phyloP scores from a whole-genome alignment of 2,888 invertebrate species.

The Aphrophora alni region DNA sequence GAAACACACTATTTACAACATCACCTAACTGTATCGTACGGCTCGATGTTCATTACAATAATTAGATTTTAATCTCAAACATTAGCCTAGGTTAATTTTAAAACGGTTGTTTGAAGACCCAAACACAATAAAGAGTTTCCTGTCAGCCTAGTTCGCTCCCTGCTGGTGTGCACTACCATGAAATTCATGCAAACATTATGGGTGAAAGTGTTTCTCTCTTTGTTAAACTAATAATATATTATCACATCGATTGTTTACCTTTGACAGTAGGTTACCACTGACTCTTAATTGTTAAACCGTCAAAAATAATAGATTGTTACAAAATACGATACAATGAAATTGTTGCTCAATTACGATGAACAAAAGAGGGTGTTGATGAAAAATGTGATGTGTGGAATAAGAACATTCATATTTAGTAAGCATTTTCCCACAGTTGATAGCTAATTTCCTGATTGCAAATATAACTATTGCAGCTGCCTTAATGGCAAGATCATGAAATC shows the following conservation, averaged over 20 bases:
- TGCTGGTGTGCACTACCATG: not conserved
- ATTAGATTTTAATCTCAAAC: not conserved
- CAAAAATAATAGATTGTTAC: too few species aligned
- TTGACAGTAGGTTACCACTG: not conserved
- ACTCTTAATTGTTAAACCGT: not conserved
- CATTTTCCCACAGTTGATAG: too few species aligned
- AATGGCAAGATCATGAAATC: too few species aligned
- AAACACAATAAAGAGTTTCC: not conserved
- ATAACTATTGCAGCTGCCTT: too few species aligned
- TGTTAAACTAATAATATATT: not conserved
- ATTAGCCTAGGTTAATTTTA: not conserved
- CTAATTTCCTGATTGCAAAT: too few species aligned
- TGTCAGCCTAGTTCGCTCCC: not conserved
- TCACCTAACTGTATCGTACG: not conserved
- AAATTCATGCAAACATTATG: slow-evolving; percentile 5
- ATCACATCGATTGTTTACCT: not conserved
- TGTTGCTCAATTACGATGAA: too few species aligned
- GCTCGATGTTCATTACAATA: not conserved
- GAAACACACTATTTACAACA: not conserved
- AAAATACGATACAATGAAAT: too few species aligned
- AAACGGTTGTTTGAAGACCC: not conserved
- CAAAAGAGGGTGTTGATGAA: too few species aligned
- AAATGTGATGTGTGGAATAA: too few species aligned
- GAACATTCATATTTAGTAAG: too few species aligned
- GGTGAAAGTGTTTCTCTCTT: not conserved